A percentile compares a stretch with the other conserved stretches of the same genome.
Conservation (phyloP, 1,140 invertebrate species). For the Apolygus lucorum region DNA sequence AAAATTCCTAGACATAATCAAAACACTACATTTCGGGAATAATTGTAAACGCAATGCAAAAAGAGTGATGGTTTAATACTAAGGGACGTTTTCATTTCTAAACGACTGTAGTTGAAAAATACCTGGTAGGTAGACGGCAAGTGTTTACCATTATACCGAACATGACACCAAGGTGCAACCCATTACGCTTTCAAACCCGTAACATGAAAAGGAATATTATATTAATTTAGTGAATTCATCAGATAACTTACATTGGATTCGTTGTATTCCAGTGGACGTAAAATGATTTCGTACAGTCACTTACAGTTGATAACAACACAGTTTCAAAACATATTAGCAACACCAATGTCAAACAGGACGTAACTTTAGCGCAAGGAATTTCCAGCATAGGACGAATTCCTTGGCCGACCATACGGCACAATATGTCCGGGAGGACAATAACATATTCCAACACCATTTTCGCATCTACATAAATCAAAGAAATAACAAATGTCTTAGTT, state of each 20-base stretch:
- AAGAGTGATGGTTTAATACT: too few species aligned
- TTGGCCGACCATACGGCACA: conserved; percentile 27
- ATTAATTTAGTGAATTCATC: not conserved
- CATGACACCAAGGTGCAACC: conserved; percentile 5
- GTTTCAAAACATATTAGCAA: conserved; percentile 68
- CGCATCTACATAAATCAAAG: conserved; percentile 14
- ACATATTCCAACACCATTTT: conserved; percentile 32
- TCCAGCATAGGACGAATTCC: conserved; percentile 30
- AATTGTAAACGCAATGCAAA: too few species aligned
- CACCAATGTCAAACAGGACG: conserved; percentile 57
- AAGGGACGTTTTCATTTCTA: too few species aligned
- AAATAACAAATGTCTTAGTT: conserved; percentile 15
- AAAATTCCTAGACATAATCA: too few species aligned
- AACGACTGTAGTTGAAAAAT: too few species aligned
- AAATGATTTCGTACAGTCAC: conserved; percentile 70
- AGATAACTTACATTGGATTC: conserved; percentile 59
- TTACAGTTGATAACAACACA: conserved; percentile 59
- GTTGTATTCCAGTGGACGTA: conserved; percentile 80
- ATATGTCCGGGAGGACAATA: conserved; percentile 24
- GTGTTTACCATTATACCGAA: too few species aligned
- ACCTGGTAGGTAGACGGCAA: too few species aligned
- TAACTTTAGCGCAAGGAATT: conserved; percentile 38
- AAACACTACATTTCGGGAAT: too few species aligned
- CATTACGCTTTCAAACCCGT: too few species aligned
- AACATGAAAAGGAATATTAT: not conserved